phyloP scores from a whole-genome alignment of 2,888 invertebrate genomes.

The Stenurella melanura region DNA sequence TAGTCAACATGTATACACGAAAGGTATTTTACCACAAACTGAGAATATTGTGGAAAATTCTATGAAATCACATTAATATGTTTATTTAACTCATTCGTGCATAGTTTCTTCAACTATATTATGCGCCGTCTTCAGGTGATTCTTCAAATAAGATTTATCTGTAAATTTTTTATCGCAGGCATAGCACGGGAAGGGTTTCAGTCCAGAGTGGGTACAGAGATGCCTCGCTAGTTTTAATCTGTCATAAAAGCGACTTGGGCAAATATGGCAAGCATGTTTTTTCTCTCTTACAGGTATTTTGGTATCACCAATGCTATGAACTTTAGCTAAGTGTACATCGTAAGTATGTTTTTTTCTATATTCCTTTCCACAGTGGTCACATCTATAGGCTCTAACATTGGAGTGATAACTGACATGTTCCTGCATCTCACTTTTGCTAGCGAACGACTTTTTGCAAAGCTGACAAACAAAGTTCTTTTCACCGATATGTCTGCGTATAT shows the following conservation, averaged over 20 bases:
- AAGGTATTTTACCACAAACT: neutral
- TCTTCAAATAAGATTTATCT: slow-evolving; percentile 64
- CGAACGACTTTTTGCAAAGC: slow-evolving; percentile 62
- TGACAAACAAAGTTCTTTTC: slow-evolving; percentile 62
- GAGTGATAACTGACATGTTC: slow-evolving; percentile 62
- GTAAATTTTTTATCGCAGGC: slow-evolving; percentile 63
- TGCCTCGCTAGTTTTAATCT: slow-evolving; percentile 64
- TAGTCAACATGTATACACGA: neutral
- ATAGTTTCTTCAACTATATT: slow-evolving; percentile 39
- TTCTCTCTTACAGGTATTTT: slow-evolving; percentile 67
- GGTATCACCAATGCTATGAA: slow-evolving; percentile 72
- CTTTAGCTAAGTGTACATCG: slow-evolving; percentile 74
- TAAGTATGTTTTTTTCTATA: slow-evolving; percentile 72
- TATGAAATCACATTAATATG: neutral
- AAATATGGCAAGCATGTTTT: slow-evolving; percentile 64
- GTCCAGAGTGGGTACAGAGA: slow-evolving; percentile 63
- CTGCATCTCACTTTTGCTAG: slow-evolving; percentile 60
- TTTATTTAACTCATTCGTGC: slow-evolving; percentile 18
- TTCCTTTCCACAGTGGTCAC: slow-evolving; percentile 75
- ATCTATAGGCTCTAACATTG: slow-evolving; percentile 64
- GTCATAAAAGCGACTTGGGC: slow-evolving; percentile 69
- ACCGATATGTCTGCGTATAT: slow-evolving; percentile 61
- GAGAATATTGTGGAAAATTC: neutral
- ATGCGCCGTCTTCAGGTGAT: slow-evolving; percentile 60
- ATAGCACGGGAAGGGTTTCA: slow-evolving; percentile 62